phyloP scores from a whole-genome alignment of 2,113 vertebrate species.

The Octodon degus region DNA sequence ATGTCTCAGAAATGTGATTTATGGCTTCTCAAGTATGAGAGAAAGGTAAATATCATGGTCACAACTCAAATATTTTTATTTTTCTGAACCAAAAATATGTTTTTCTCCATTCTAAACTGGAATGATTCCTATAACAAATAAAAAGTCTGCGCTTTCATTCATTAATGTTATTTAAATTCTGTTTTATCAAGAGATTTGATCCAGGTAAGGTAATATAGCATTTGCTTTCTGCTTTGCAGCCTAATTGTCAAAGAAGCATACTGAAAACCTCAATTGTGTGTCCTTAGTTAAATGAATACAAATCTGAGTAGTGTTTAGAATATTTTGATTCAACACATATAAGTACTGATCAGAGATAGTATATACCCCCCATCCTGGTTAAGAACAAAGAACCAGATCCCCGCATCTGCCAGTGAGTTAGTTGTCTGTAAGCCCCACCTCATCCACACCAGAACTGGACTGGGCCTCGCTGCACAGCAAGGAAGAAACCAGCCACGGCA shows the following conservation, averaged over 20 bases:
- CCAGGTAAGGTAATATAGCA: background rate
- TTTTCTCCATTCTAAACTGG: conserved; percentile 30
- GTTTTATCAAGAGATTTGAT: background rate
- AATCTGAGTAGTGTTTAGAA: background rate
- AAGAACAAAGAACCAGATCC: background rate
- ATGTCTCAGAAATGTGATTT: conserved; percentile 18
- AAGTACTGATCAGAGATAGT: background rate
- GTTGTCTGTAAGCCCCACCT: fast-evolving
- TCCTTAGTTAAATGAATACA: background rate
- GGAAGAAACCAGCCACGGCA: background rate
- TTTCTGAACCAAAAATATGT: conserved; percentile 47
- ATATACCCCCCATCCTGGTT: background rate
- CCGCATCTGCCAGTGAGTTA: background rate
- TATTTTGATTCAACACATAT: background rate
- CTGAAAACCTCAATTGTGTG: background rate
- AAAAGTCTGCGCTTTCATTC: background rate
- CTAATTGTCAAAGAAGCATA: background rate
- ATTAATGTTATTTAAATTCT: background rate
- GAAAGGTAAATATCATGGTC: background rate
- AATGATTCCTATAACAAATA: conserved; percentile 14
- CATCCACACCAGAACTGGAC: too few species aligned
- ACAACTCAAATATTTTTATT: conserved; percentile 46
- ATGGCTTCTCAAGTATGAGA: background rate
- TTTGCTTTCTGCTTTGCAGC: background rate
- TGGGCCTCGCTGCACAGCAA: background rate